phyloP scores from a whole-genome alignment of 1,140 invertebrate species.

The Bombyx mori region DNA sequence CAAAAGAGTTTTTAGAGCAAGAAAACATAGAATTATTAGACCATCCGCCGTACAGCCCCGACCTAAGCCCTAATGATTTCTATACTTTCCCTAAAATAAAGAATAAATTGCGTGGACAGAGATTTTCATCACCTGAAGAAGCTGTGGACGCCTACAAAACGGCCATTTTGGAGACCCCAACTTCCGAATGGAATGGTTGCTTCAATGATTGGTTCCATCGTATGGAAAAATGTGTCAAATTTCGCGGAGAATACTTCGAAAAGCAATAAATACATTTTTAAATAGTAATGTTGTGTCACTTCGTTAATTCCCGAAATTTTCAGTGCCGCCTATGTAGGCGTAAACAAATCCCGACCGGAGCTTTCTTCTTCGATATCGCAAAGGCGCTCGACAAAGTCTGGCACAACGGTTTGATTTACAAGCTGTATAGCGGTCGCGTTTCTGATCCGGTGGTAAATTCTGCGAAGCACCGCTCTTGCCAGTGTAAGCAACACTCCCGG shows the following conservation, averaged over 20 bases:
- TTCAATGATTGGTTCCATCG: slow-evolving; percentile 7
- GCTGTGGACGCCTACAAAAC: slow-evolving; percentile 2
- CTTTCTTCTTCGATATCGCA: too few relatives aligned
- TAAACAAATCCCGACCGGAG: too few relatives aligned
- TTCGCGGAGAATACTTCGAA: slow-evolving; percentile 2
- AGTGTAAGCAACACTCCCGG: too few relatives aligned
- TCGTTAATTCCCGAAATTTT: too few relatives aligned
- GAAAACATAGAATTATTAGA: slow-evolving; percentile 1
- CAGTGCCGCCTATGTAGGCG: too few relatives aligned
- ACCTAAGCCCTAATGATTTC: slow-evolving; percentile 11
- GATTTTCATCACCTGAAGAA: slow-evolving; percentile 6
- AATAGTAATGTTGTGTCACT: too few relatives aligned
- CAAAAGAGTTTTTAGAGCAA: not conserved
- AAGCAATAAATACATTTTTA: not conserved
- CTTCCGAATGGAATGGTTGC: slow-evolving; percentile 4
- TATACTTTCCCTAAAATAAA: slow-evolving; percentile 8
- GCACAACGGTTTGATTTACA: too few relatives aligned
- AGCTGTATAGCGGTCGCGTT: too few relatives aligned
- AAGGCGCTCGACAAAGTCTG: too few relatives aligned
- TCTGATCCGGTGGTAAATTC: too few relatives aligned
- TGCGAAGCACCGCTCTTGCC: too few relatives aligned
- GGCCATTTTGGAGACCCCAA: not conserved
- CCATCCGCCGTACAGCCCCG: slow-evolving; percentile 10
- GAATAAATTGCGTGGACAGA: slow-evolving; percentile 6
- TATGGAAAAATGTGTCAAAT: slow-evolving; percentile 10